These are phyloP conservation scores for Lampropteryx suffumata DNA, from an alignment of 2,888 invertebrate genomes.

Conservation along the genomic window DNA sequence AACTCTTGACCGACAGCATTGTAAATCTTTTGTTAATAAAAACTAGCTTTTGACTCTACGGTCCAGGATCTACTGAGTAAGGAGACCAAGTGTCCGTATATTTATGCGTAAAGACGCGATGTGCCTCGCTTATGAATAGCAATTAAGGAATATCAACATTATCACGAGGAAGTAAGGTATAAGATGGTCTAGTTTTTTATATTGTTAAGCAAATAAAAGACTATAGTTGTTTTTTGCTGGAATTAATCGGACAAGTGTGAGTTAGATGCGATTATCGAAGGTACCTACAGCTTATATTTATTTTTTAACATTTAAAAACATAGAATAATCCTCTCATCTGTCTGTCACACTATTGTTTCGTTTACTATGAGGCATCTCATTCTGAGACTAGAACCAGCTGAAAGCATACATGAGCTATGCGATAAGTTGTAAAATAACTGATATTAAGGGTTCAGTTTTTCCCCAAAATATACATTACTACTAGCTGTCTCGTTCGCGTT, in stretches of 20 bases:
- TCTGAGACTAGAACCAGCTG: too few species aligned
- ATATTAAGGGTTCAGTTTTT: too few species aligned
- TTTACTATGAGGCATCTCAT: too few species aligned
- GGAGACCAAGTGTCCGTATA: slow-evolving; percentile 44
- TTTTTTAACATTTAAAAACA: too few species aligned
- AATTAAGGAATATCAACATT: slow-evolving; percentile 9
- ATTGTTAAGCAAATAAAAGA: neutral
- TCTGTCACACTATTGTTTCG: too few species aligned
- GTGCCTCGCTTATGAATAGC: neutral
- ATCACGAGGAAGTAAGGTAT: slow-evolving; percentile 3
- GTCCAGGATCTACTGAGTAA: slow-evolving; percentile 58
- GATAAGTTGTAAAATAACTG: too few species aligned
- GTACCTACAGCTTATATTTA: too few species aligned
- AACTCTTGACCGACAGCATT: slow-evolving; percentile 52
- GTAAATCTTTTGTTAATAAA: slow-evolving; percentile 27
- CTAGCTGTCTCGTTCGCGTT: too few species aligned
- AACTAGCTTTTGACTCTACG: slow-evolving; percentile 46
- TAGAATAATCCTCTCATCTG: too few species aligned
- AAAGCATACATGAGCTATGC: too few species aligned
- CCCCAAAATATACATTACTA: too few species aligned
- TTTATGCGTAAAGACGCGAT: slow-evolving; percentile 53
- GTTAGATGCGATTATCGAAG: neutral
- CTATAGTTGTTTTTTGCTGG: neutral
- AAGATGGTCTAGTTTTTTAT: neutral
- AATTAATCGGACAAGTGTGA: neutral